These are phyloP conservation scores for Balaenoptera acutorostrata DNA, from an alignment of 2,113 vertebrate species.

Conservation along the genomic window DNA sequence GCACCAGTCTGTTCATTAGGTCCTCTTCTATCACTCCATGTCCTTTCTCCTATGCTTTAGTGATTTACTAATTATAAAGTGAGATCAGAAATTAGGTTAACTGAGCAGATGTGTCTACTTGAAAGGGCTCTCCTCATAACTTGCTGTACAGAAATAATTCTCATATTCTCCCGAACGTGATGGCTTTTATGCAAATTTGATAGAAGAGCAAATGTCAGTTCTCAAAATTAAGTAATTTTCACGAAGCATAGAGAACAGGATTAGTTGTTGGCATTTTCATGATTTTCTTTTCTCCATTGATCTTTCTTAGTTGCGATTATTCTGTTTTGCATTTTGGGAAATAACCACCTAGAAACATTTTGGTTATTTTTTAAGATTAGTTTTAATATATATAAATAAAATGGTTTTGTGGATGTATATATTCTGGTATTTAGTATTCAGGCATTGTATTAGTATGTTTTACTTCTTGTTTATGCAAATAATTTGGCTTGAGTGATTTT, in stretches of 20 bases:
- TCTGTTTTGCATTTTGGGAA: background rate
- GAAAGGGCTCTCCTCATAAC: background rate
- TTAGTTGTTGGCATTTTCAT: background rate
- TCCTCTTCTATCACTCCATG: background rate
- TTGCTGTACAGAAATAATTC: background rate
- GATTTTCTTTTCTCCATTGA: background rate
- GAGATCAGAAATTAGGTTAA: background rate
- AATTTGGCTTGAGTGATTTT: conserved; percentile 29
- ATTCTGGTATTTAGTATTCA: background rate
- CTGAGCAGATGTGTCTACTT: background rate
- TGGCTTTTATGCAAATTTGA: background rate
- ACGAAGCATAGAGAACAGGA: background rate
- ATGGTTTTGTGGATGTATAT: background rate
- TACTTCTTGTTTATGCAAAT: background rate
- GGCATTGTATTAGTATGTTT: background rate
- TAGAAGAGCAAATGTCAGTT: background rate
- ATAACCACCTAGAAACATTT: background rate
- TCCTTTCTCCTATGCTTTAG: background rate
- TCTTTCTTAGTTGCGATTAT: background rate
- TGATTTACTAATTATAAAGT: background rate
- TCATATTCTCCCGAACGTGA: background rate
- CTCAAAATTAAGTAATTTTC: background rate
- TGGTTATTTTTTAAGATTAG: background rate
- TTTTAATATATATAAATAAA: conserved; percentile 10
- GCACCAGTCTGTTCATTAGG: background rate